These are phyloP conservation scores for Atta texana DNA, from an alignment of 1,140 invertebrate species.

Conservation along the genomic window DNA sequence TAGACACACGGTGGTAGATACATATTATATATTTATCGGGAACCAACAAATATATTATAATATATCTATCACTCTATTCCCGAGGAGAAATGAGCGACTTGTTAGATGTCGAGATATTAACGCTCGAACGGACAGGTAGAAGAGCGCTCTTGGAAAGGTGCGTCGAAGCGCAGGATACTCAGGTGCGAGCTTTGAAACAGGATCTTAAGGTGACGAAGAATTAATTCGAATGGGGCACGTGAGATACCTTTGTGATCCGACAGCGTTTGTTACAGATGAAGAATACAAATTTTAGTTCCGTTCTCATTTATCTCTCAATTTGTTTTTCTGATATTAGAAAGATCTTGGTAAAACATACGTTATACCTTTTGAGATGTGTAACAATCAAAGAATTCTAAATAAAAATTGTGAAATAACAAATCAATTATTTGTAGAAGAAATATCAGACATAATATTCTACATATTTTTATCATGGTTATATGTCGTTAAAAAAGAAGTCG, in stretches of 20 bases:
- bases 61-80: constrained; percentile 23
- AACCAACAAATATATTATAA: background rate
- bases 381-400: background rate
- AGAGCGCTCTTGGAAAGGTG: constrained; percentile 63
- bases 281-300: constrained; percentile 62
- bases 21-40: constrained; percentile 52
- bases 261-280: constrained; percentile 39
- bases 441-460: background rate
- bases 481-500: background rate
- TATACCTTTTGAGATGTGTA: background rate
- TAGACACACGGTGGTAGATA: constrained; percentile 6
- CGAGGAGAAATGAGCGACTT: constrained; percentile 31
- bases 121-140: constrained; percentile 70
- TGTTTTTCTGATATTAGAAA: background rate
- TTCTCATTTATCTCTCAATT: background rate
- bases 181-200: constrained; percentile 72
- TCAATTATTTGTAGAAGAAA: background rate
- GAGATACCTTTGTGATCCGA: constrained; percentile 25
- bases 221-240: constrained; percentile 73
- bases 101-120: constrained; percentile 76
- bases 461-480: background rate
- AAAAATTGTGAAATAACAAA: background rate
- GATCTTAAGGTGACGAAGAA: constrained; percentile 67
- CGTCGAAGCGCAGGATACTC: constrained; percentile 52
- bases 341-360: background rate